phyloP scores from a whole-genome alignment of 2,113 vertebrate genomes.

The Psilopsiagon aymara region DNA sequence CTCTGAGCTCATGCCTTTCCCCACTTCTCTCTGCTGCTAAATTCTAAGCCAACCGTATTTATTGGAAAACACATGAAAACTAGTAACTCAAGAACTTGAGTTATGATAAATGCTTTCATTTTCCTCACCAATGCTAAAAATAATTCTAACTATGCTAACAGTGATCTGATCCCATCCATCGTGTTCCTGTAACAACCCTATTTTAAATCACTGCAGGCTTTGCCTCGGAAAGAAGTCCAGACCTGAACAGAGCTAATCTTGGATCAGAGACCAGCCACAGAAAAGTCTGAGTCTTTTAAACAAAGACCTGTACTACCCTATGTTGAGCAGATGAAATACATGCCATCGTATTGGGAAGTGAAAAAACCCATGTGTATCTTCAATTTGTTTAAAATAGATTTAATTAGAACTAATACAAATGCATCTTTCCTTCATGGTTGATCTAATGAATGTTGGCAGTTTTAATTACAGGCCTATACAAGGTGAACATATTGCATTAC shows the following conservation, averaged over 20 bases:
- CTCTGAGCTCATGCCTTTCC: background rate
- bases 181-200: background rate
- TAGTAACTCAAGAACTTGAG: background rate
- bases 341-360: background rate
- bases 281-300: background rate
- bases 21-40: rapidly evolving
- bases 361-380: background rate
- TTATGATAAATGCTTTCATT: background rate
- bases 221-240: background rate
- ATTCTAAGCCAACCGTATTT: background rate
- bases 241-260: background rate
- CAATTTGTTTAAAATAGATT: conserved; percentile 15
- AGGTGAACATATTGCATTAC: conserved; percentile 63
- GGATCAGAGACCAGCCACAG: background rate
- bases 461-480: conserved; percentile 65
- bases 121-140: background rate
- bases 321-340: background rate
- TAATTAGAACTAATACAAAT: conserved; percentile 62
- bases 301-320: background rate
- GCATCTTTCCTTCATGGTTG: conserved; percentile 38
- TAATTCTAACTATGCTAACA: background rate
- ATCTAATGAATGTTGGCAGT: conserved; percentile 55
- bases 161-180: background rate
- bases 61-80: background rate
- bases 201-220: background rate